Base-by-base conservation (phyloP, 1,140 invertebrate species). In the Megalopta genalis region DNA sequence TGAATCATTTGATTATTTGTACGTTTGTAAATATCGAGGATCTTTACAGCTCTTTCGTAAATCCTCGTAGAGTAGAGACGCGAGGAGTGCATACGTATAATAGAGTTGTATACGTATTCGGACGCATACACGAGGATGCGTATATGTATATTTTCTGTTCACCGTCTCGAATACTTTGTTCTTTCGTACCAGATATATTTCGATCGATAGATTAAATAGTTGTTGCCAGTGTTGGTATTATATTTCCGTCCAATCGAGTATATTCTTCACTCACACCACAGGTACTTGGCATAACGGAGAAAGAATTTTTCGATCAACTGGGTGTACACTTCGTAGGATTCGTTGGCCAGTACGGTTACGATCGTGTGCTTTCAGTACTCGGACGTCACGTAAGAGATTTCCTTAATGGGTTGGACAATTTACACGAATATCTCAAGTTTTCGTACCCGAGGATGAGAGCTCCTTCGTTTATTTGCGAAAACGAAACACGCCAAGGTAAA, bases 361-460 rank as follows among this genome's bases (percentile, higher is more conserved):
- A 99, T 91, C 93, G 97, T 78, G 97, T 98, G 0, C 91, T 98
- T 6, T 97, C 97, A 23, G 97, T 98, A 1, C 93, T 98, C 9
- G 97, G 98, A 2, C 94, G 98, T 10, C 97, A 99, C 89, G 97
- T 99, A 95, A 93, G 98, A 74, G 98, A 99, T 91, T 99, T 99
- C 90, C 94, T 99, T 1, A 99, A 99, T 89, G 98, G 98, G 68
- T 93, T 99, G 84, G 98, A 99, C 92, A 99, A 99, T 93, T 94
- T 99, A 42, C 98, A 99, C 91, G 98, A 99, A 91, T 99, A 99
- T 91, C 93, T 99, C 4, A 98, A 98, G 92, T 98, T 99, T 93
- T 99, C 98, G 37, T 99, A 99, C 91, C 98, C 98, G 0, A 94
- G 97, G 86, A 96, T 98, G 95, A 93, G 96, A 80, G 98, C 98